Base-by-base conservation (phyloP, 35 echinoderm and acorn worm species). In the Lytechinus variegatus region DNA sequence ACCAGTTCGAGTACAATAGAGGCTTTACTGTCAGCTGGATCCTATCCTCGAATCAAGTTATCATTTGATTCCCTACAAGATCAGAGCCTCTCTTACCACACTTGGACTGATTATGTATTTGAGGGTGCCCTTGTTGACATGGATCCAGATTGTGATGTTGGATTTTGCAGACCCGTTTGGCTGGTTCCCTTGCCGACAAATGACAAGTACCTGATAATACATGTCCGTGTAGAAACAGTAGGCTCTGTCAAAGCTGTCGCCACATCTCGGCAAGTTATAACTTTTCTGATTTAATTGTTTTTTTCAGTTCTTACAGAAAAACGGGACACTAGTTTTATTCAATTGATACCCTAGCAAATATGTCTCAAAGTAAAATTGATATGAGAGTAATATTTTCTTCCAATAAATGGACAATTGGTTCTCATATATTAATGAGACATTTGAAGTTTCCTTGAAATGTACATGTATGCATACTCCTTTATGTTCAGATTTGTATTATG, bases 11-110 rank as follows among this genome's bases (percentile, higher is more conserved):
- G 10, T 52, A 90, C 16, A 21, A 90, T 44, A 44, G 52, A 54
- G n/a, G 88, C 88, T 54, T 90, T 90, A 54, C 29, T 90, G 10
- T 90, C 88, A 16, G 88, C n/a, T 21, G 88, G 88, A 90, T 90
- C 88, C 52, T 90, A 90, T 9, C 88, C 88, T 9, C 33, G 52
- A 90, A 90, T 90, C 52, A 90, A 28, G 2, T 9, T 90, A 52
- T 28, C 88, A 7, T 54, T n/a, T 19, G 29, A 21, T 10, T 28
- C 88, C 29, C 27, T n/a, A 3, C 28, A 90, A 52, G 88, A 52
- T 52, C 88, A 90, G 52, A 54, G 52, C 14, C 28, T 90, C 52
- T 90, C 52, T 1, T 90, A 90, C 52, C 29, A 90, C 88, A 90
- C 88, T 4, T 44, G 52, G 88, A 52, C 88, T 14, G 29, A 90